A percentile compares a stretch with the other conserved stretches of the same genome.
These are phyloP conservation scores for Atta colombica DNA, from an alignment of 1,140 invertebrate species.

Conservation along the genomic window DNA sequence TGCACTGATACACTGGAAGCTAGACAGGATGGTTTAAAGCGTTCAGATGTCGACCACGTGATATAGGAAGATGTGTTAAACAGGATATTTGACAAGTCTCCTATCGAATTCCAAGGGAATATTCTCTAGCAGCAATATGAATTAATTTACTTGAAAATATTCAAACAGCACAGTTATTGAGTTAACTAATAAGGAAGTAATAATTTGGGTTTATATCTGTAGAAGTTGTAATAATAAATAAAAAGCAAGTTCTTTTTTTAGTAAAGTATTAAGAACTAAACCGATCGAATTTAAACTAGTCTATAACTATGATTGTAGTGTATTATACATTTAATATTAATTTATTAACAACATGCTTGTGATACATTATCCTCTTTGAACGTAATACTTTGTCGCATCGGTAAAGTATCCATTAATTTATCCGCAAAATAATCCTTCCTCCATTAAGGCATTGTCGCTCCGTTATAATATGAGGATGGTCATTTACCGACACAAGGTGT, in stretches of 20 bases:
- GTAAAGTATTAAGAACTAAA: background rate
- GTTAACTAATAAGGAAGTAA: background rate
- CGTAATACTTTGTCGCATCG: conserved; percentile 34
- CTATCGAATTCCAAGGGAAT: background rate
- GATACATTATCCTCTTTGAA: conserved; percentile 30
- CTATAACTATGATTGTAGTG: background rate
- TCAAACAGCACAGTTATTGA: background rate
- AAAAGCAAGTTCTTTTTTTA: background rate
- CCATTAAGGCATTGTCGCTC: conserved; percentile 62
- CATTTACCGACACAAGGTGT: conserved; percentile 65
- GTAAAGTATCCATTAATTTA: conserved; percentile 53
- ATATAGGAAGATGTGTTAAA: conserved; percentile 9
- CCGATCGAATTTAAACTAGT: background rate
- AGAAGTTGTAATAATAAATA: background rate
- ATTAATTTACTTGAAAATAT: background rate
- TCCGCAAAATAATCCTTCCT: conserved; percentile 69
- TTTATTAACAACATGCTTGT: conserved; percentile 27
- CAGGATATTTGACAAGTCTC: background rate
- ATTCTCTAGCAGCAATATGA: background rate
- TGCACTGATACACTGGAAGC: conserved; percentile 23
- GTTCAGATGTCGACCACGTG: background rate
- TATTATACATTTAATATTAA: background rate
- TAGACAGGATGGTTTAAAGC: conserved; percentile 44
- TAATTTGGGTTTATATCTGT: background rate
- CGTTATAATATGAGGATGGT: background rate